phyloP scores from a whole-genome alignment of 1,140 invertebrate genomes.

The Drosophila tristis region DNA sequence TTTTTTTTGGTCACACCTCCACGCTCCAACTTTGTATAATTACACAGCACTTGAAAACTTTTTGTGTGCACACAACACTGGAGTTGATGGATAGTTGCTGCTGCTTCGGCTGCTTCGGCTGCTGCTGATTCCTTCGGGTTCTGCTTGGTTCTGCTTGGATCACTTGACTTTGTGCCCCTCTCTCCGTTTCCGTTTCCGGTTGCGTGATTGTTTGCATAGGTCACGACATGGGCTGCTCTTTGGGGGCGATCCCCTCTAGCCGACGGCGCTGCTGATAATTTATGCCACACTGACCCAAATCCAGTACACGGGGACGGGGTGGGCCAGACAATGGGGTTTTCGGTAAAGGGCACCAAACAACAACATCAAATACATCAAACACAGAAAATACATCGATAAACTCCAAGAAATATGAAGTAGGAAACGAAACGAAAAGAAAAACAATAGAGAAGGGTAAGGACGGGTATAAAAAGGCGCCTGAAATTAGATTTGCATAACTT shows the following conservation, averaged over 20 bases:
- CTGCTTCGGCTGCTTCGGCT: too few species aligned
- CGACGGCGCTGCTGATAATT: constrained; percentile 42
- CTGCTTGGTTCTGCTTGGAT: neutral
- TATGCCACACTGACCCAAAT: constrained; percentile 47
- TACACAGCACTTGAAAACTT: neutral
- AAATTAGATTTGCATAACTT: constrained; percentile 67
- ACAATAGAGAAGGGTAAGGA: neutral
- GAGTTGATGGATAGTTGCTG: too few species aligned
- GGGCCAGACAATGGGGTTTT: neutral
- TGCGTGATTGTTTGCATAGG: constrained; percentile 61
- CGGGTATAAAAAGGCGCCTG: constrained; percentile 50
- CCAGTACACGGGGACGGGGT: neutral
- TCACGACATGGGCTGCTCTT: constrained; percentile 3
- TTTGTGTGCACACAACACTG: constrained; percentile 18
- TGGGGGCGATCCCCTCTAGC: neutral
- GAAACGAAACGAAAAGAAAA: constrained; percentile 17
- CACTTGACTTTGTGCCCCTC: constrained; percentile 19
- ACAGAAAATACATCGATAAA: constrained; percentile 12
- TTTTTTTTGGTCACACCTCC: neutral
- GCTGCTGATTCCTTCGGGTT: neutral
- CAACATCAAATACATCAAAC: too few species aligned
- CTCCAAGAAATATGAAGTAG: constrained; percentile 1
- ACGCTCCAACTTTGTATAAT: neutral
- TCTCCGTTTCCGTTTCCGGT: neutral
- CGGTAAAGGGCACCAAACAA: too few species aligned